phyloP scores from a whole-genome alignment of 2,113 vertebrate genomes.

The Ramphastos sulfuratus region DNA sequence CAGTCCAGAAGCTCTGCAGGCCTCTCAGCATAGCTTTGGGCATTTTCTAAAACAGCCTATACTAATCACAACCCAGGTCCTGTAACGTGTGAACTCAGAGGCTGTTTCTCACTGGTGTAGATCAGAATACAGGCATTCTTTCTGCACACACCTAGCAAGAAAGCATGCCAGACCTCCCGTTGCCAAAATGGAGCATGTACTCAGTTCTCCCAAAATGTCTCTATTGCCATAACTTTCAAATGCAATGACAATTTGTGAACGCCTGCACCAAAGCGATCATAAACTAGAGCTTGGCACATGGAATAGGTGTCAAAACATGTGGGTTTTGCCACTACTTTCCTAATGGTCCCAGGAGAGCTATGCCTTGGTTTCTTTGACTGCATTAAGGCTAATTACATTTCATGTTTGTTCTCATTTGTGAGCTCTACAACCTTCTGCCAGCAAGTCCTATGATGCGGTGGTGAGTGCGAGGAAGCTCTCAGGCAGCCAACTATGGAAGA shows the following conservation, averaged over 20 bases:
- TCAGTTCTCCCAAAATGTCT: neutral
- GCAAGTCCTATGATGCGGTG: neutral
- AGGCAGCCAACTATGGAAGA: neutral
- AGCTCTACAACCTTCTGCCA: neutral
- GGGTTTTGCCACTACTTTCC: neutral
- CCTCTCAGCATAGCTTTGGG: neutral
- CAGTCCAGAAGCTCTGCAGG: neutral
- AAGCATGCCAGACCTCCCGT: neutral
- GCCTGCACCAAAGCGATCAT: accelerated
- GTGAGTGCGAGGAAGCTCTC: neutral
- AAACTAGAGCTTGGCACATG: neutral
- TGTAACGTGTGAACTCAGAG: accelerated
- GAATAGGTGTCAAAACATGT: neutral
- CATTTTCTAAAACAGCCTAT: neutral
- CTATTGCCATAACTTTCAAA: neutral
- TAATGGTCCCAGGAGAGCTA: neutral
- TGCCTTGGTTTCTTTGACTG: neutral
- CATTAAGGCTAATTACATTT: neutral
- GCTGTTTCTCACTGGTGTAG: neutral
- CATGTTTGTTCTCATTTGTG: neutral
- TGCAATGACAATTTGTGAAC: accelerated
- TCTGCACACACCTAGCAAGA: neutral
- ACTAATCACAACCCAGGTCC: neutral
- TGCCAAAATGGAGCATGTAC: neutral
- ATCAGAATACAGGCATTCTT: neutral